phyloP scores from a whole-genome alignment of 2,888 invertebrate species.

The Exephanes ischioxanthus region DNA sequence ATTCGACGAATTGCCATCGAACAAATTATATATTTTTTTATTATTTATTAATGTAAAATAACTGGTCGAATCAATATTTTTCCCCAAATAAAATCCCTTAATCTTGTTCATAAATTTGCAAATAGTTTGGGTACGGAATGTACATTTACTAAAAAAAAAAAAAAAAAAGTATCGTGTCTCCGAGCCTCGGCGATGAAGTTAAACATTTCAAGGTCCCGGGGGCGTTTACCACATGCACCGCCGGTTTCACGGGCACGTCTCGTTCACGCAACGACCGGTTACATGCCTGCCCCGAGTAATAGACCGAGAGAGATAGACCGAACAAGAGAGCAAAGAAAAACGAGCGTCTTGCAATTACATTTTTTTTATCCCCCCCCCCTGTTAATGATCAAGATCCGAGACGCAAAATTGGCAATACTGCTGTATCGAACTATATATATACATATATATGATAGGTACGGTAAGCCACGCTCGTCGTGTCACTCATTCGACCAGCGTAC shows the following conservation, averaged over 20 bases:
- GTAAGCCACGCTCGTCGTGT: constrained; percentile 35
- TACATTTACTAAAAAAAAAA: not conserved
- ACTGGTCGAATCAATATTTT: too few species aligned
- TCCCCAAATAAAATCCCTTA: too few species aligned
- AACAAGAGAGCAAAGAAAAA: constrained; percentile 5
- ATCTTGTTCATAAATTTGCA: not conserved
- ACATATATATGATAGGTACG: not conserved
- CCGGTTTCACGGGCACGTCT: constrained; percentile 55
- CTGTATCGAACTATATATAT: too few species aligned
- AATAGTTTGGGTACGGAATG: not conserved
- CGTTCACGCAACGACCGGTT: constrained; percentile 45
- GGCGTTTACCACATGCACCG: constrained; percentile 83
- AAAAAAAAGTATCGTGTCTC: not conserved
- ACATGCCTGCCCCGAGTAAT: constrained; percentile 28
- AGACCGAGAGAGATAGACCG: constrained; percentile 11
- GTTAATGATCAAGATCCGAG: not conserved
- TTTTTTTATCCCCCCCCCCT: not conserved
- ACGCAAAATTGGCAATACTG: not conserved
- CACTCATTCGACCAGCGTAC: constrained; percentile 39
- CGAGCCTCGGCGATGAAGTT: constrained; percentile 72
- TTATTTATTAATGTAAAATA: too few species aligned
- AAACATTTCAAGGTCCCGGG: constrained; percentile 80
- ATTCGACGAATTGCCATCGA: too few species aligned
- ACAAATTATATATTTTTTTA: too few species aligned
- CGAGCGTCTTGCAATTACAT: constrained; percentile 31